A percentile compares a stretch with the other conserved stretches of the same genome.
These are phyloP conservation scores for Lepeophtheirus salmonis DNA, from an alignment of 1,140 invertebrate genomes.

Conservation along the genomic window DNA sequence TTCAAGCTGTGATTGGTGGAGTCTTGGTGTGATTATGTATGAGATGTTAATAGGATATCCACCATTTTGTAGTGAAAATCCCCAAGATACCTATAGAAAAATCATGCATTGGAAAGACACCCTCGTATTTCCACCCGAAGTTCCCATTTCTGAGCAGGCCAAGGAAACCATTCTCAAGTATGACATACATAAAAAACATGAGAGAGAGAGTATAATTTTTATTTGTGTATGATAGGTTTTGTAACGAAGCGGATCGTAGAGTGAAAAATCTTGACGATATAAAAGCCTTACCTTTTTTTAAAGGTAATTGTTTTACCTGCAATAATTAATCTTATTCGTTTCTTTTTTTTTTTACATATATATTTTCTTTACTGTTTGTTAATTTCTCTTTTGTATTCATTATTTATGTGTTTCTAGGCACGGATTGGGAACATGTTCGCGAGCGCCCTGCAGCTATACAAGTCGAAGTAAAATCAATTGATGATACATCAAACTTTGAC, in stretches of 20 bases:
- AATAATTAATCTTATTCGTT: too few species aligned
- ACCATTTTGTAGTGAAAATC: slow-evolving; percentile 97
- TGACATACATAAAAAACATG: background rate
- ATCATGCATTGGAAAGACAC: slow-evolving; percentile 99
- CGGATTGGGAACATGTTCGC: slow-evolving; percentile 88
- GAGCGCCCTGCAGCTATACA: slow-evolving; percentile 92
- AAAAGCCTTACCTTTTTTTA: slow-evolving; percentile 31
- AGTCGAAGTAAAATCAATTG: slow-evolving; percentile 76
- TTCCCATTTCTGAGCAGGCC: slow-evolving; percentile 78
- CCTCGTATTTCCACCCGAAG: slow-evolving; percentile 91
- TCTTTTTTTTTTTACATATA: background rate
- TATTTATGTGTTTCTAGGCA: slow-evolving; percentile 59
- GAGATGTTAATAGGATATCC: slow-evolving; percentile 99
- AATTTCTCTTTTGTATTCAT: background rate
- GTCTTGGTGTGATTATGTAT: slow-evolving; percentile 98
- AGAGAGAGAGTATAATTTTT: background rate
- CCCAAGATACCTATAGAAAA: slow-evolving; percentile 98
- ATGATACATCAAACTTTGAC: slow-evolving; percentile 99
- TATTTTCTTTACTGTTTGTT: background rate
- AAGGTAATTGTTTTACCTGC: background rate
- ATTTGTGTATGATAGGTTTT: slow-evolving; percentile 42
- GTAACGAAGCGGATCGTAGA: slow-evolving; percentile 78
- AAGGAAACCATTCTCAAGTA: slow-evolving; percentile 30
- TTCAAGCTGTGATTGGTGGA: slow-evolving; percentile 97
- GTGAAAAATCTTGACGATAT: slow-evolving; percentile 63